phyloP scores from a whole-genome alignment of 1,140 invertebrate species.

The Drosophila aff. region DNA sequence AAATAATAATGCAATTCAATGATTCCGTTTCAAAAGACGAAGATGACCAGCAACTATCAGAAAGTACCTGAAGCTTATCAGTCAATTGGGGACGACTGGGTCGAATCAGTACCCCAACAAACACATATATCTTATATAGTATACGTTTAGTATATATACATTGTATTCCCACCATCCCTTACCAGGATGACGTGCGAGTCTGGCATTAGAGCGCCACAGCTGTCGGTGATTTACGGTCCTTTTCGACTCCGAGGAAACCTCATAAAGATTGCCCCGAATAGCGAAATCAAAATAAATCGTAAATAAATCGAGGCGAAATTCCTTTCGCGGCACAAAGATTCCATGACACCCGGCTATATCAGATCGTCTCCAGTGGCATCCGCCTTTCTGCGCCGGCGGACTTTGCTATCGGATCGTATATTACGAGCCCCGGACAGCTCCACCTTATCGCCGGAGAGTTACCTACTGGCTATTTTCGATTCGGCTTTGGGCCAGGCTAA shows the following conservation, averaged over 20 bases:
- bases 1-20: background rate
- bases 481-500: constrained; percentile 37
- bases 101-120: constrained; percentile 1
- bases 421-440: constrained; percentile 46
- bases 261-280: constrained; percentile 67
- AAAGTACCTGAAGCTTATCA: constrained; percentile 27
- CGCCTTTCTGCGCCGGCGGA: constrained; percentile 41
- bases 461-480: constrained; percentile 20
- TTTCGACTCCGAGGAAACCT: constrained; percentile 26
- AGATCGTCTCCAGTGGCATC: constrained; percentile 51
- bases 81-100: constrained; percentile 25
- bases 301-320: constrained; percentile 68
- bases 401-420: constrained; percentile 75
- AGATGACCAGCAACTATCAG: constrained; percentile 19
- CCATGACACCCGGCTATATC: constrained; percentile 41
- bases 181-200: constrained; percentile 28
- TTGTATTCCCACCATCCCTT: background rate
- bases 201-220: constrained; percentile 26
- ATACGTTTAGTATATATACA: background rate
- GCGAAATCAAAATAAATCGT: constrained; percentile 79
- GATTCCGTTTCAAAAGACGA: background rate
- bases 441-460: constrained; percentile 47
- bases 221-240: constrained; percentile 53
- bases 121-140: background rate
- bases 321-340: constrained; percentile 44